These are phyloP conservation scores for Periophthalmodon schlosseri DNA, from an alignment of 2,113 vertebrate species.

Conservation along the genomic window DNA sequence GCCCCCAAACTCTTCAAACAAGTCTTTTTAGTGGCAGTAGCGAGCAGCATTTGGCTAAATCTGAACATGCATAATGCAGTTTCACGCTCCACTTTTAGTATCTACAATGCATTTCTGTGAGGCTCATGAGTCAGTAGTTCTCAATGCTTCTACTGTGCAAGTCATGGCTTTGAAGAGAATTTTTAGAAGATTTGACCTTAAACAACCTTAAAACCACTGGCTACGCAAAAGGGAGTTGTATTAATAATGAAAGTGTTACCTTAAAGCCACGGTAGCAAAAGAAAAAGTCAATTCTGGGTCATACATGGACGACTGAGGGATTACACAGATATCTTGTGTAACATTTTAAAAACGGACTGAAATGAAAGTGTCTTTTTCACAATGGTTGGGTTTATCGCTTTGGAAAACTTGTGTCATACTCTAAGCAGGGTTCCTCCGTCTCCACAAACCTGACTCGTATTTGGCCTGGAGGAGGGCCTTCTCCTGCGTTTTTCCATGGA, in stretches of 20 bases:
- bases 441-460: too few species aligned
- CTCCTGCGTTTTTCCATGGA: too few species aligned
- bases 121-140: conserved; percentile 35
- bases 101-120: conserved; percentile 32
- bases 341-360: too few species aligned
- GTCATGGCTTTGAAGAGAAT: neutral
- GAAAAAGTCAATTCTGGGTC: too few species aligned
- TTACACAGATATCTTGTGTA: too few species aligned
- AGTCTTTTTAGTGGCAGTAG: conserved; percentile 21
- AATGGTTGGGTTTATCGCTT: too few species aligned
- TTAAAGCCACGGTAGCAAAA: neutral
- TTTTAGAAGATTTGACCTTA: neutral
- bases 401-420: too few species aligned
- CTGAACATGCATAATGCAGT: conserved; percentile 45
- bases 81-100: conserved; percentile 59
- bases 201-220: neutral
- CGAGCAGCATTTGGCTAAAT: conserved; percentile 28
- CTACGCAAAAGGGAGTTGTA: neutral
- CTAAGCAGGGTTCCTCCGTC: too few species aligned
- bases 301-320: too few species aligned
- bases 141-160: conserved; percentile 14
- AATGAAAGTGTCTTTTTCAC: too few species aligned
- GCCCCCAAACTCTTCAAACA: neutral
- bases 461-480: too few species aligned
- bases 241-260: neutral